Percentiles rank a stretch among this genome's conserved stretches.
Evolutionary conservation across 2,113 vertebrate species (phyloP).

Genomic region (Pongo pygmaeus): DNA sequence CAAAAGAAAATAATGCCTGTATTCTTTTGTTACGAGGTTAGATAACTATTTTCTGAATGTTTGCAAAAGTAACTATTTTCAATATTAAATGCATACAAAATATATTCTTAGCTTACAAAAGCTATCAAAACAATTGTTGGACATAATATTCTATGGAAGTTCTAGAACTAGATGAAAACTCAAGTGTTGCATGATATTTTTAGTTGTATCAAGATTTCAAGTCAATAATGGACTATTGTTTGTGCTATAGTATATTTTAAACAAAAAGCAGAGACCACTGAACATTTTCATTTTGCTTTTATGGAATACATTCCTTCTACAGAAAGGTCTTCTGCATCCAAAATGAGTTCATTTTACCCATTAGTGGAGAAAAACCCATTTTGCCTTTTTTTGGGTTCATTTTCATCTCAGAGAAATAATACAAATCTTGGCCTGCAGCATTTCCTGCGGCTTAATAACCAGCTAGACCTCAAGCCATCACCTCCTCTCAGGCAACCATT

Average conservation of each 20-base stretch:
- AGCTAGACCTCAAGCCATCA: slow-evolving; percentile 52
- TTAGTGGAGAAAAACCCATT: slow-evolving; percentile 53
- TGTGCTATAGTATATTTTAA: not conserved
- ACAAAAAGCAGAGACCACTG: not conserved
- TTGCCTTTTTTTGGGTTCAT: not conserved
- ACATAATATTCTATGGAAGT: not conserved
- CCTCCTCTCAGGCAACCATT: slow-evolving; percentile 52
- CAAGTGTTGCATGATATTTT: not conserved
- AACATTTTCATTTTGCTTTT: slow-evolving; percentile 11
- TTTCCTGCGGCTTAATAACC: slow-evolving; percentile 65
- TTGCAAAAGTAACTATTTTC: not conserved
- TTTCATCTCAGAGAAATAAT: slow-evolving; percentile 56
- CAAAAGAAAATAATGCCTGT: not conserved
- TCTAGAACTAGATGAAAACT: not conserved
- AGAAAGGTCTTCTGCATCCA: not conserved
- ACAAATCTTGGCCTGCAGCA: slow-evolving; percentile 40
- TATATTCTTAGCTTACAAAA: not conserved
- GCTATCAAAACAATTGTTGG: not conserved
- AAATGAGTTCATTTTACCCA: slow-evolving; percentile 61
- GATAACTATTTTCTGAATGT: not conserved
- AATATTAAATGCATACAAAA: not conserved
- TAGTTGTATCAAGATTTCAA: not conserved
- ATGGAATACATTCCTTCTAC: not conserved
- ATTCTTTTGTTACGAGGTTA: not conserved
- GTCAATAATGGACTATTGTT: not conserved